These are phyloP conservation scores for Cotesia chilonis DNA, from an alignment of 1,140 invertebrate species.

Conservation along the genomic window DNA sequence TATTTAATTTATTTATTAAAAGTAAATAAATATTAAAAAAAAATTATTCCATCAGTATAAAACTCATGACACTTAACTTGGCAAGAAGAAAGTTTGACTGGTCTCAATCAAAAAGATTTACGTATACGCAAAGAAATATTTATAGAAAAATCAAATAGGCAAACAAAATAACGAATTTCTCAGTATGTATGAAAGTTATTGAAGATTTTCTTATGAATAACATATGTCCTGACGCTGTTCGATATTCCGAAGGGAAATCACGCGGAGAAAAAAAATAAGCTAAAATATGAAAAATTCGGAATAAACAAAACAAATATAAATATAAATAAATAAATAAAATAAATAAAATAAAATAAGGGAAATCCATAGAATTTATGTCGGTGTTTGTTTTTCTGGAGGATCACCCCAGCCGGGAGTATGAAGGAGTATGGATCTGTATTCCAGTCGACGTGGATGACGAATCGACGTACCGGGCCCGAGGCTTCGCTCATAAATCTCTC, in stretches of 20 bases:
- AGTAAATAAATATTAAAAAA: no score
- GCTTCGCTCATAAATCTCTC: slow-evolving; percentile 35
- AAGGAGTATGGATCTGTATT: slow-evolving; percentile 36
- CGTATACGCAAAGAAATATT: no score
- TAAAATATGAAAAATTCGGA: no score
- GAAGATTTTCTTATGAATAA: slow-evolving; percentile 24
- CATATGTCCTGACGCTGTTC: slow-evolving; percentile 35
- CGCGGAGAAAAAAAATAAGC: slow-evolving; percentile 1
- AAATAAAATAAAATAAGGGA: slow-evolving; percentile 4
- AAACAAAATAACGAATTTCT: not conserved
- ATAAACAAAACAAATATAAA: slow-evolving; percentile 17
- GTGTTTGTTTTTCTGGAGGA: slow-evolving; percentile 39
- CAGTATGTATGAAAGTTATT: not conserved
- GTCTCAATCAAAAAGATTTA: no score
- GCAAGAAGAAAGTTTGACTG: no score
- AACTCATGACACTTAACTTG: no score
- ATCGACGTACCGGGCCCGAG: slow-evolving; percentile 35
- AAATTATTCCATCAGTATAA: no score
- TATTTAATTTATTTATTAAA: no score
- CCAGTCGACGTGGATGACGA: slow-evolving; percentile 36
- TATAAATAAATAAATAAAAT: not conserved
- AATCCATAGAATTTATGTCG: slow-evolving; percentile 37
- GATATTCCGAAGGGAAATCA: slow-evolving; percentile 36
- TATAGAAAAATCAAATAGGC: not conserved
- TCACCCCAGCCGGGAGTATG: slow-evolving; percentile 16